Percentiles rank a stretch among this genome's conserved stretches.
Conservation (phyloP, 2,113 vertebrate species). For the Menidia beryllina region DNA sequence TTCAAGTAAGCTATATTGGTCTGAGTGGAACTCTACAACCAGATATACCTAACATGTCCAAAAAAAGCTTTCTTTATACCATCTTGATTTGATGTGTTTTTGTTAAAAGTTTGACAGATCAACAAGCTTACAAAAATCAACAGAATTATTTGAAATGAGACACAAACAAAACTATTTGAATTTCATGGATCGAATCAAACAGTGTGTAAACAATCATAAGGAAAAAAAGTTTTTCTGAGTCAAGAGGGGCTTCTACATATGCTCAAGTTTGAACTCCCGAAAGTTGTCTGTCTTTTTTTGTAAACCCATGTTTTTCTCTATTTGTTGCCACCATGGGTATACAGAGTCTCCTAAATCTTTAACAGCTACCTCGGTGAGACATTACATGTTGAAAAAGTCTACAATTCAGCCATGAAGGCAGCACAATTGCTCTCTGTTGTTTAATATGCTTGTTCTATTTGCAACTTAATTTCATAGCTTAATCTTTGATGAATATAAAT, state of each 20-base stretch:
- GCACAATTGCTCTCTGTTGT: constrained; percentile 52
- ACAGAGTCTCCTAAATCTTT: constrained; percentile 41
- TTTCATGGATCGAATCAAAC: constrained; percentile 25
- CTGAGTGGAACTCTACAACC: too few relatives aligned
- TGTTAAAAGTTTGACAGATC: background rate
- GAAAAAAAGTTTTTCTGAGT: constrained; percentile 38
- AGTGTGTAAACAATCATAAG: constrained; percentile 65
- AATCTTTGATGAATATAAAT: constrained; percentile 39
- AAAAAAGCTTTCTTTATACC: too few relatives aligned
- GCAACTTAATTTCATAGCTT: constrained; percentile 50
- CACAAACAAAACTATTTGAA: background rate
- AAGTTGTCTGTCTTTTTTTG: constrained; percentile 58
- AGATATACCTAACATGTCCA: too few relatives aligned
- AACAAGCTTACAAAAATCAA: background rate
- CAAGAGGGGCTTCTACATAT: constrained; percentile 50
- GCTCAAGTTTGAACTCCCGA: constrained; percentile 59
- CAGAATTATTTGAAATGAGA: background rate
- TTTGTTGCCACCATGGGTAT: constrained; percentile 59
- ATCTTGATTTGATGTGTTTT: background rate
- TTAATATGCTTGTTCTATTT: constrained; percentile 43
- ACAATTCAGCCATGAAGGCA: constrained; percentile 54
- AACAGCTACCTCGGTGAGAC: constrained; percentile 57
- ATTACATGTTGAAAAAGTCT: constrained; percentile 57
- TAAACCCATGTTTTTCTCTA: constrained; percentile 67
- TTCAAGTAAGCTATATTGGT: too few relatives aligned